A percentile compares a stretch with the other conserved stretches of the same genome.
Evolutionary conservation across 2,113 vertebrate genomes (phyloP).

Genomic region (Elaphurus davidianus): DNA sequence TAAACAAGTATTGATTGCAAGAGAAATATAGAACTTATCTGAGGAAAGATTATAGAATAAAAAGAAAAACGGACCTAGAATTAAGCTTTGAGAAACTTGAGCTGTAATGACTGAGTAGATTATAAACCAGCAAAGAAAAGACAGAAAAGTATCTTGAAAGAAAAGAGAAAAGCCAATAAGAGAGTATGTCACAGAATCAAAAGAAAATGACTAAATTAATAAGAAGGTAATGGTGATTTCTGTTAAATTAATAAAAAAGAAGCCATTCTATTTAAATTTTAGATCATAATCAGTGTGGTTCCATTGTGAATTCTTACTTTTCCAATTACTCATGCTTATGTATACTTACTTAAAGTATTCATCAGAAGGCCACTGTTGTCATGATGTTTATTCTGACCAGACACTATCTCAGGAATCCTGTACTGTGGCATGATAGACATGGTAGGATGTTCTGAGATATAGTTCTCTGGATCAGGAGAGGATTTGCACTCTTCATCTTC

Average conservation of each 20-base stretch:
- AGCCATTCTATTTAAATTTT: conserved; percentile 21
- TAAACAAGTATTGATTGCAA: not conserved
- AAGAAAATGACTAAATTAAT: not conserved
- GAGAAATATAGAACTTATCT: not conserved
- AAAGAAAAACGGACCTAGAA: not conserved
- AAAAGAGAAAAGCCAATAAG: not conserved
- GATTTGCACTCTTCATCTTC: conserved; percentile 84
- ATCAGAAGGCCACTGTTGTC: conserved; percentile 88
- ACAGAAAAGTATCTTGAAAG: not conserved
- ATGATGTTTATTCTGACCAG: conserved; percentile 79
- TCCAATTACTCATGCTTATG: conserved; percentile 50
- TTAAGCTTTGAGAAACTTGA: not conserved
- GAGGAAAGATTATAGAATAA: not conserved
- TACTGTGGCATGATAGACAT: conserved; percentile 79
- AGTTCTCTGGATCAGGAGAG: conserved; percentile 70
- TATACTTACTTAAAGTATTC: conserved; percentile 95
- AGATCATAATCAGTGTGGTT: not conserved
- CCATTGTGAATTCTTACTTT: conserved; percentile 20
- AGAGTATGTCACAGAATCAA: not conserved
- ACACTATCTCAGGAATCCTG: conserved; percentile 80
- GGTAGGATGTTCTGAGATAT: conserved; percentile 79
- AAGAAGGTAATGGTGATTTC: not conserved
- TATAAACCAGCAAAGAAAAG: conserved; percentile 21
- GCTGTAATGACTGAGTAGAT: not conserved
- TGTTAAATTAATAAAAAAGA: conserved; percentile 8